Evolutionary conservation across 2,797 vertebrate genomes (phyloP).

Genomic region (Setipinna tenuifilis): DNA sequence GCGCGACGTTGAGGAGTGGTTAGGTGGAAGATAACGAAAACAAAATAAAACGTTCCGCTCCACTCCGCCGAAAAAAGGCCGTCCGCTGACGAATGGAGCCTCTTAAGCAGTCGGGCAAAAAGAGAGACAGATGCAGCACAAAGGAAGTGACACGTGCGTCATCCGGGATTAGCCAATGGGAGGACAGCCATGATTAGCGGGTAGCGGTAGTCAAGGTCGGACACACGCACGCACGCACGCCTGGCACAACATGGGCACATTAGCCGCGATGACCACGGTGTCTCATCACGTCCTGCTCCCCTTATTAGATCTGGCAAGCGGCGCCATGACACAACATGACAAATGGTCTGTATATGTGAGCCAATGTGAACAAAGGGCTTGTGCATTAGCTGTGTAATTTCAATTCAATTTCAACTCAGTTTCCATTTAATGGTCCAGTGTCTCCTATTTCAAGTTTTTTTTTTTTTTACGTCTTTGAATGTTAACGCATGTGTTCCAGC

Average conservation of each 20-base stretch:
- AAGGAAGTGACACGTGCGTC: not conserved
- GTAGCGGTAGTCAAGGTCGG: not conserved
- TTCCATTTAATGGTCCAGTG: conserved; percentile 1
- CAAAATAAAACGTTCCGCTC: conserved; percentile 9
- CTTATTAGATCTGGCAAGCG: conserved; percentile 9
- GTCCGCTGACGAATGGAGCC: not conserved
- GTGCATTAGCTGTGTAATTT: not conserved
- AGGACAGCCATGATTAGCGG: not conserved
- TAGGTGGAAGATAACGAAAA: conserved; percentile 2
- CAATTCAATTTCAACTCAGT: not conserved
- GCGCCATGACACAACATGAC: not conserved
- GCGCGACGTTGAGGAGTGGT: not conserved
- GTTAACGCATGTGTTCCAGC: not conserved
- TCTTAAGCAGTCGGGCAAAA: not conserved
- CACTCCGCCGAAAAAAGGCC: not conserved
- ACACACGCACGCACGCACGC: not conserved
- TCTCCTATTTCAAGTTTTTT: not conserved
- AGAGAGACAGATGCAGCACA: not conserved
- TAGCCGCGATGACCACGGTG: not conserved
- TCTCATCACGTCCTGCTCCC: not conserved
- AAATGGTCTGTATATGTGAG: not conserved
- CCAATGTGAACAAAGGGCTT: not conserved
- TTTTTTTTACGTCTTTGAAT: not conserved
- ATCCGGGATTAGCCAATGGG: conserved; percentile 1
- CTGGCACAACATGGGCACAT: not conserved